Base-by-base conservation (phyloP, 2,888 invertebrate species). In the Theretra japonica region DNA sequence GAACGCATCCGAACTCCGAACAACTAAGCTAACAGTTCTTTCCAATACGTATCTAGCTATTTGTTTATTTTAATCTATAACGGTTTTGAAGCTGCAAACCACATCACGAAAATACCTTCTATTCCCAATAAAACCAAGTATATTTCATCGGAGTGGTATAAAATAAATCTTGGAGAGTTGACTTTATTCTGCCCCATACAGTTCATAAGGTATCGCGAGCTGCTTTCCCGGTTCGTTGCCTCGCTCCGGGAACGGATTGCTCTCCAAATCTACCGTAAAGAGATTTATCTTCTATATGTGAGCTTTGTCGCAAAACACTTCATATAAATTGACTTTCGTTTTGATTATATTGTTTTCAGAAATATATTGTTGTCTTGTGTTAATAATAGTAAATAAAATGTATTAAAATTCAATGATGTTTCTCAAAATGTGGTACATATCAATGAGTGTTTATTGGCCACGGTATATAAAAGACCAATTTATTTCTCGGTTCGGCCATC, bases 261-360 rank as follows among this genome's bases (percentile, higher is more conserved):
- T 83, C 78, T 81, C 83, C 83, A 87, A 86, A 88, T 86, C 85
- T 85, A 81, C 79, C 83, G 87, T 83, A 86, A 88, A 86, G 80
- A 79, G 83, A 86, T 86, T 86, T 87, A 85, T 87, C 79, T 85
- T 74, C 8, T 75, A 73, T 65, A 74, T 72, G 72, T 68, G 68
- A 72, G 75, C 73, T 79, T 77, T 80, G 75, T 77, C 74, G 71
- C 69, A 62, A 62, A 53, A 70, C 50, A 53, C 28, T 70, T 60
- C 70, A 70, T 62, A 21, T 30, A 28, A 60, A 70, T 53, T 48
- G 53, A 53, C 53, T 30, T 53, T 53, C 30, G n/a, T 50, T 50
- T 57, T 68, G n/a, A 59, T n/a, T 70, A n/a, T 30, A 53, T 28
- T 68, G n/a, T 19, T 48, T 17, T 65, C 5, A 23, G 21, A 28